These are phyloP conservation scores for Zaprionus capensis DNA, from an alignment of 1,140 invertebrate genomes.

Conservation along the genomic window DNA sequence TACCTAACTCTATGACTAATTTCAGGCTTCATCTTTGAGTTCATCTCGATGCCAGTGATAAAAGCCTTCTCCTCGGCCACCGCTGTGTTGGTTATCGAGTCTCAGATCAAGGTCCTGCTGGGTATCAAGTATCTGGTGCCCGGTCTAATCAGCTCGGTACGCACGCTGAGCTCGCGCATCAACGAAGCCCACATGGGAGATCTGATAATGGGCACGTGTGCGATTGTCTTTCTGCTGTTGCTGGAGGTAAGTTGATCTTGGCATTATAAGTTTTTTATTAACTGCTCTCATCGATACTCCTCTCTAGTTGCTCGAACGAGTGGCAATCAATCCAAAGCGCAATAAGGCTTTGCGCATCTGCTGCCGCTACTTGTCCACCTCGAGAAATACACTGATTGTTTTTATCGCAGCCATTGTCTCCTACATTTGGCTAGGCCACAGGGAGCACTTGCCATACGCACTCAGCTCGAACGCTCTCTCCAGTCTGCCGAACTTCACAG, in stretches of 20 bases:
- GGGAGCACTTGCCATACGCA: conserved; percentile 54
- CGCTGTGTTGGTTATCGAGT: conserved; percentile 95
- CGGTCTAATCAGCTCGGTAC: conserved; percentile 90
- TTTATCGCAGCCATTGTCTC: conserved; percentile 89
- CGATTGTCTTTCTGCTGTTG: conserved; percentile 89
- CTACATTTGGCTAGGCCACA: conserved; percentile 81
- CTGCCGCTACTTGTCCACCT: conserved; percentile 85
- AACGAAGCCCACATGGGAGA: conserved; percentile 88
- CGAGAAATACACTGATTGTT: conserved; percentile 92
- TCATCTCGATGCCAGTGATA: conserved; percentile 97
- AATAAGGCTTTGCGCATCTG: conserved; percentile 84
- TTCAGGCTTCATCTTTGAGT: conserved; percentile 95
- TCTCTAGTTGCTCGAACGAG: conserved; percentile 53
- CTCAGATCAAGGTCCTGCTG: conserved; percentile 93
- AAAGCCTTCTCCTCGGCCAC: conserved; percentile 97
- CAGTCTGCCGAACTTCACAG: conserved; percentile 87
- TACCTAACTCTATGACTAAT: background rate
- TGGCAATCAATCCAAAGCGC: conserved; percentile 66
- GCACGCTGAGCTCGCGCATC: conserved; percentile 88
- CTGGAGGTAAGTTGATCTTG: conserved; percentile 87
- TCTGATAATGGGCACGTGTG: conserved; percentile 88
- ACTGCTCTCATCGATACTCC: background rate
- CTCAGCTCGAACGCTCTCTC: conserved; percentile 85
- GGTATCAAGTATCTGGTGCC: conserved; percentile 91
- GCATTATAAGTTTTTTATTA: background rate